These are phyloP conservation scores for Philaenus spumarius DNA, from an alignment of 1,140 invertebrate species.

Conservation along the genomic window DNA sequence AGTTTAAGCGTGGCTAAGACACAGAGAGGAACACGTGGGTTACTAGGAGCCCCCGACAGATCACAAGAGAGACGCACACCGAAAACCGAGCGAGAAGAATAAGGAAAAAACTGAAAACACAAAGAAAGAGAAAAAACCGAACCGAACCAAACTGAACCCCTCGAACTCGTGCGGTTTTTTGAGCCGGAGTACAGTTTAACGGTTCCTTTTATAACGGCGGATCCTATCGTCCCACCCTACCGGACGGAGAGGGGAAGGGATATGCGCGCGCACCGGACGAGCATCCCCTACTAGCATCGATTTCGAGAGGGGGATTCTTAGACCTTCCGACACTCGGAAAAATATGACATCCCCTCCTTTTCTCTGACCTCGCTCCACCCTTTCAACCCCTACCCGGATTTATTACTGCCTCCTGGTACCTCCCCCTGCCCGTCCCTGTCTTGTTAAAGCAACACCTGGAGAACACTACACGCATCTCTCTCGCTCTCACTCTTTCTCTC, in stretches of 20 bases:
- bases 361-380: constrained; percentile 14
- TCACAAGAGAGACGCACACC: constrained; percentile 4
- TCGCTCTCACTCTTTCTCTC: too few relatives aligned
- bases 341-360: constrained; percentile 19
- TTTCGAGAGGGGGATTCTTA: constrained; percentile 9
- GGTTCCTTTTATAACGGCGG: constrained; percentile 21
- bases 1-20: too few relatives aligned
- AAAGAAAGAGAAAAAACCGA: constrained; percentile 25
- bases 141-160: constrained; percentile 22
- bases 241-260: constrained; percentile 15
- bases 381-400: background rate
- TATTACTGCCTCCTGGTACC: too few relatives aligned
- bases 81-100: constrained; percentile 16
- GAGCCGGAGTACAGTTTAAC: background rate
- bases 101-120: constrained; percentile 26
- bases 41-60: background rate
- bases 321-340: constrained; percentile 17
- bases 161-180: constrained; percentile 18
- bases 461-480: too few relatives aligned
- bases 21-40: background rate
- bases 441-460: too few relatives aligned
- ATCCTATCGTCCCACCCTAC: background rate
- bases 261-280: constrained; percentile 18
- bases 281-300: constrained; percentile 9
- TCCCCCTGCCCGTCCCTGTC: too few relatives aligned